Evolutionary conservation across 2,113 vertebrate genomes (phyloP).

Genomic region (Bujurquina vittata): DNA sequence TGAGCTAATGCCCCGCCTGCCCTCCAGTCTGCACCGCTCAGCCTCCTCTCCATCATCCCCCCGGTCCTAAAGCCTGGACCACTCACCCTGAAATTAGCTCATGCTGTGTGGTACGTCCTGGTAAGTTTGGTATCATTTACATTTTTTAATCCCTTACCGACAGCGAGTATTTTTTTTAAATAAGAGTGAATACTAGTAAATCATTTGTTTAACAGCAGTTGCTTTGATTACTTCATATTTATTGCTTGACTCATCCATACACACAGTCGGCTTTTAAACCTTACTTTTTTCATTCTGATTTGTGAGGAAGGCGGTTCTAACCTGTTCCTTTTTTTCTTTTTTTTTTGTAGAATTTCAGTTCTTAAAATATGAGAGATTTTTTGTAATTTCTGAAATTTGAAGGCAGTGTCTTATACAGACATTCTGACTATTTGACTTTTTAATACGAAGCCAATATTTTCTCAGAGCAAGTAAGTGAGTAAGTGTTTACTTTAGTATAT

Average conservation of each 20-base stretch:
- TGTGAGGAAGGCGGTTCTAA: constrained; percentile 10
- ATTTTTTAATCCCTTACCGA: background rate
- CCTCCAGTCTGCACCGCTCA: constrained; percentile 66
- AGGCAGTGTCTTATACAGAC: constrained; percentile 25
- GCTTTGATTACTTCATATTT: constrained; percentile 28
- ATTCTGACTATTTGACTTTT: constrained; percentile 40
- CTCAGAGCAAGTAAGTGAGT: constrained; percentile 15
- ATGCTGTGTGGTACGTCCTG: constrained; percentile 11
- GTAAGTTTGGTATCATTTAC: constrained; percentile 32
- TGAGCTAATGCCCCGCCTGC: constrained; percentile 82
- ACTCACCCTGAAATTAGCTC: constrained; percentile 40
- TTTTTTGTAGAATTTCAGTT: constrained; percentile 19
- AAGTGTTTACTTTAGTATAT: constrained; percentile 53
- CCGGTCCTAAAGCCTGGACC: constrained; percentile 67
- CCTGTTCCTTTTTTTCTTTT: background rate
- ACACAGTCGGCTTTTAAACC: constrained; percentile 24
- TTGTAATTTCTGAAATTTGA: constrained; percentile 40
- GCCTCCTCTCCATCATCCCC: constrained; percentile 27
- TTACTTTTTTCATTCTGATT: constrained; percentile 23
- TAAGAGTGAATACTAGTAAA: background rate
- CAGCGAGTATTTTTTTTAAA: constrained; percentile 1
- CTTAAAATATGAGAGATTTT: constrained; percentile 29
- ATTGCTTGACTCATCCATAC: constrained; percentile 8
- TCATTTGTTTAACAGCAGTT: constrained; percentile 33
- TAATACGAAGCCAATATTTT: constrained; percentile 50